Evolutionary conservation across 2,888 invertebrate genomes (phyloP).

Genomic region (Conus canariensis): DNA sequence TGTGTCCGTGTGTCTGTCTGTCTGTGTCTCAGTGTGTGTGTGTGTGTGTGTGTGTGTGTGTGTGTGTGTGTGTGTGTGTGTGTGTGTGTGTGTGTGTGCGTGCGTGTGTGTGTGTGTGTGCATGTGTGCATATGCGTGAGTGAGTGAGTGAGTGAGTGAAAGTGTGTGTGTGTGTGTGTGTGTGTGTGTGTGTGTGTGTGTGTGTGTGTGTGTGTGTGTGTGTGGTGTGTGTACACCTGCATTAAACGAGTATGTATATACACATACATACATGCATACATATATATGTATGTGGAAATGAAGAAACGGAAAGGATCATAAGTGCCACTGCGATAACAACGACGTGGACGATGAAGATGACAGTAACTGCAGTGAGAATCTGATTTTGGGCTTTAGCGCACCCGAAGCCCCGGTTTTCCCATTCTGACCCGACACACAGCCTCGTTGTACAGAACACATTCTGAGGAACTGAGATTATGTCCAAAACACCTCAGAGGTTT

Average conservation of each 20-base stretch:
- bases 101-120: background rate
- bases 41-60: background rate
- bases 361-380: background rate
- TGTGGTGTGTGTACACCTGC: constrained; percentile 24
- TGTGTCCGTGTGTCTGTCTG: too few species aligned
- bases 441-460: too few species aligned
- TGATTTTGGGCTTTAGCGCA: too few species aligned
- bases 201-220: background rate
- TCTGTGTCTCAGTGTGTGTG: background rate
- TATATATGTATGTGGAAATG: constrained; percentile 7
- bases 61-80: constrained; percentile 9
- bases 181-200: background rate
- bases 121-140: constrained; percentile 1
- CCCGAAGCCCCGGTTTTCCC: too few species aligned
- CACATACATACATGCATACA: background rate
- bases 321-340: background rate
- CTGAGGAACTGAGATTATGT: too few species aligned
- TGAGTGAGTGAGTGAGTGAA: background rate
- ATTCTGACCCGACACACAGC: too few species aligned
- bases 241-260: constrained; percentile 14
- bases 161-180: constrained; percentile 13
- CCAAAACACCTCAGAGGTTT: too few species aligned
- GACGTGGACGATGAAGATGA: background rate
- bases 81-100: background rate
- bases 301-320: too few species aligned